Base-by-base conservation (phyloP, 2,888 invertebrate species). In the Ormyrus thymus region DNA sequence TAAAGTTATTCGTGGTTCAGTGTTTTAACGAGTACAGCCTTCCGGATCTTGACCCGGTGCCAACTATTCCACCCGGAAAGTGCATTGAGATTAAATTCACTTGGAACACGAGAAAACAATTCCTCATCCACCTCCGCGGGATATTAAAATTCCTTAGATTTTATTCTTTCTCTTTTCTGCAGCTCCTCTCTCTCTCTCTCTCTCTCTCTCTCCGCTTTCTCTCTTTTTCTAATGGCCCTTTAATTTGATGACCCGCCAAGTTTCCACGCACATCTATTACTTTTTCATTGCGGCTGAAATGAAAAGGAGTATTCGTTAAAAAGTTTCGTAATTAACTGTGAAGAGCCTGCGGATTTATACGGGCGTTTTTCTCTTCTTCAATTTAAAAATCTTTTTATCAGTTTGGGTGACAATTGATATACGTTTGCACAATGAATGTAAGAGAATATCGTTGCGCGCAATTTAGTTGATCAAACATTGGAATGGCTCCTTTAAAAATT, bases 21-120 rank as follows among this genome's bases (percentile, higher is more conserved):
- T 50, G 11, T 51, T 66, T 59, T 53, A 75, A 10, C 45, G 55
- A 10, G 15, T 7, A 13, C 8, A 50, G 43, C 15, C 51, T 8
- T 50, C 8, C 45, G 53, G 56, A 76, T 71, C 76, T 77, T 77
- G 71, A 72, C 66, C 66, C 29, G 15, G 53, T 72, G 77, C 77
- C 77, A 77, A 77, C 72, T 48, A 65, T 65, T 66, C 46, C 66
- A 7, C 66, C 29, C 61, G 55, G 61, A 72, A 77, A 66, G 45
- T 77, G 61, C 77, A 77, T 77, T 72, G 72, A 77, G 72, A 77
- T 77, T 66, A 72, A 77, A 77, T 68, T 71, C 72, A 72, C 72
- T 77, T 11, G 72, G 65, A 72, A 66, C 29, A 51, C 66, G 53
- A 50, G 77, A 72, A 72, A 77, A 77, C 66, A 66, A 77, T 77